Percentiles rank a stretch among this genome's conserved stretches.
Conservation (phyloP, 2,888 invertebrate species). For the Macrosoma leucophasiata region DNA sequence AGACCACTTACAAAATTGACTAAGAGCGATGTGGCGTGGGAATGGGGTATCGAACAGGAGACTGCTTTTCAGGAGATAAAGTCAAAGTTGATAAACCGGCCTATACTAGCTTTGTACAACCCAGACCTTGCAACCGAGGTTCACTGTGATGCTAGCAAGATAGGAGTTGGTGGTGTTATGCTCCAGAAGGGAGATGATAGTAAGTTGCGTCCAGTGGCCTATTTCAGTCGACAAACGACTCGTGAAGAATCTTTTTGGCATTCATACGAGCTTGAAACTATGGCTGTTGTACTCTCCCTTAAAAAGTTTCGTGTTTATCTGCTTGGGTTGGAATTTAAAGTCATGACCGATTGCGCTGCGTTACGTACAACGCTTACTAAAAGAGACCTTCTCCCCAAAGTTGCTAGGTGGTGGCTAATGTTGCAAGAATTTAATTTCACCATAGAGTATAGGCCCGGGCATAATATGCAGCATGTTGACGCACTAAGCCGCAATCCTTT, state of each 20-base stretch:
- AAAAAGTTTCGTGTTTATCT: conserved; percentile 11
- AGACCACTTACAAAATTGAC: conserved; percentile 9
- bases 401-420: conserved; percentile 18
- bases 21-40: conserved; percentile 6
- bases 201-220: conserved; percentile 22
- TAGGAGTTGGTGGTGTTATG: conserved; percentile 14
- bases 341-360: conserved; percentile 12
- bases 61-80: conserved; percentile 8
- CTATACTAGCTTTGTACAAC: conserved; percentile 14
- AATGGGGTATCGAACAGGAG: conserved; percentile 10
- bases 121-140: conserved; percentile 14
- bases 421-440: conserved; percentile 13
- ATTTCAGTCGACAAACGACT: conserved; percentile 34
- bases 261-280: conserved; percentile 31
- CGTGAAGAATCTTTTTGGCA: conserved; percentile 34
- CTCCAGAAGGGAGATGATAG: conserved; percentile 6
- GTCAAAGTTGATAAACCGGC: conserved; percentile 3
- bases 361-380: conserved; percentile 8
- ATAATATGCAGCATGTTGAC: conserved; percentile 7
- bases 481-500: conserved; percentile 8
- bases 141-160: conserved; percentile 14
- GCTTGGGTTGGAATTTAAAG: conserved; percentile 10
- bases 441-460: conserved; percentile 11
- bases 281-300: conserved; percentile 11
- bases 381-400: conserved; percentile 28